Base-by-base conservation (phyloP, 64 coral and sea anemone genomes). In the Pocillopora damicornis region DNA sequence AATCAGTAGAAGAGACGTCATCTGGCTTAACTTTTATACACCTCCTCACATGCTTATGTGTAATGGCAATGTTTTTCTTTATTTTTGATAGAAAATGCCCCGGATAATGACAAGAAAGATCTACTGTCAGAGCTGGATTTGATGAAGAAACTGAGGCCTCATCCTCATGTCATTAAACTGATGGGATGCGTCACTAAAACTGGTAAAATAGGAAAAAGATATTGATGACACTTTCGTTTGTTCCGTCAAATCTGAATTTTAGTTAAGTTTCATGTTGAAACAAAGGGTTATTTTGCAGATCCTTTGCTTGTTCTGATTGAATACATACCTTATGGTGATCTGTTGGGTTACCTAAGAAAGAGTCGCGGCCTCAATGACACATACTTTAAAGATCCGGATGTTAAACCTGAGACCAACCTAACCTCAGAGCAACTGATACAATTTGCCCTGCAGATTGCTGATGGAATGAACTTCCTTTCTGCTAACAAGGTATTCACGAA, bases 401-500 rank as follows among this genome's bases (percentile, higher is more conserved):
- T 86, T 15, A 80, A 80, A 60, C 85, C 85, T 45, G 35, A 42
- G 14, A 92, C 75, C 12, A 87, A 67, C 38, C 66, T 92, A 20
- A 87, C 90, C 57, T 61, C 85, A n/a, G 63, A 60, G 30, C 90
- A 92, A 59, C 57, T 92, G 77, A 72, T 92, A 18, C 78, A 78
- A 66, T 88, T 92, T 92, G 76, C 90, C 15, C 68, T 84, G 35
- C 81, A 92, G 72, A 88, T 92, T 14, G 90, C 90, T 74, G 90
- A 92, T 62, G 90, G 90, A 22, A 92, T 92, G 90, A 56, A 38
- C 1, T 92, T 60, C 61, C 83, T 92, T 37, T 74, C 76, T 36
- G 60, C 16, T 16, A 81, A 79, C 77, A 92, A 92, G 84, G 90
- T 92, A 37, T 1, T 75, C 10, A 20, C 30, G 30, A 30, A 30